Evolutionary conservation across 2,113 vertebrate species (phyloP).

Genomic region (Chrysochloris asiatica): DNA sequence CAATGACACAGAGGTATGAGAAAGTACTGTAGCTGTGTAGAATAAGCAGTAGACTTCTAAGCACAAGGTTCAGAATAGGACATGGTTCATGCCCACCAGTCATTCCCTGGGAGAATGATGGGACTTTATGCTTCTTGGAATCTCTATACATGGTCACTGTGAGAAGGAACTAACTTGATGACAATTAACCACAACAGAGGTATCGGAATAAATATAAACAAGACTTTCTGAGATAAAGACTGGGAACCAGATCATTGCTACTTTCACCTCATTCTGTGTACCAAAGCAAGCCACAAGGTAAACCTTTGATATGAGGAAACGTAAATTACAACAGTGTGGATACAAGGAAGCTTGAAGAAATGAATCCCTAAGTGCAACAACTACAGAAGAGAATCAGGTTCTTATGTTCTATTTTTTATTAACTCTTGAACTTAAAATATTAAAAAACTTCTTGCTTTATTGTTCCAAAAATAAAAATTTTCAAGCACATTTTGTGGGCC

Average conservation of each 20-base stretch:
- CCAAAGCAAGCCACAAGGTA: background rate
- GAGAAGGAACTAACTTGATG: too few species aligned
- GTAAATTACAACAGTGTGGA: background rate
- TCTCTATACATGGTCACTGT: too few species aligned
- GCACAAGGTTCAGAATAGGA: too few species aligned
- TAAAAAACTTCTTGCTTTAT: background rate
- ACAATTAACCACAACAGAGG: background rate
- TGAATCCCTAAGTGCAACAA: background rate
- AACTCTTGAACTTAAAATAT: background rate
- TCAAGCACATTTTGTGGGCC: background rate
- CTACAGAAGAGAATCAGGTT: background rate
- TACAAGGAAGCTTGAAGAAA: background rate
- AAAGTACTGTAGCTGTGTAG: too few species aligned
- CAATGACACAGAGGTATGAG: too few species aligned
- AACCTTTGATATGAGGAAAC: background rate
- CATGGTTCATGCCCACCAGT: too few species aligned
- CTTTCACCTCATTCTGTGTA: background rate
- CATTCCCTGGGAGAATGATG: too few species aligned
- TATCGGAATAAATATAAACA: background rate
- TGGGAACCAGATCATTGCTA: too few species aligned
- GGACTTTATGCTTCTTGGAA: too few species aligned
- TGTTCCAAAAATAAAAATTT: constrained; percentile 20
- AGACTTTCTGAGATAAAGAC: background rate
- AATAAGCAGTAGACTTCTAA: too few species aligned
- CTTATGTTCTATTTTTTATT: constrained; percentile 14